Percentiles rank a stretch among this genome's conserved stretches.
Evolutionary conservation across 2,797 vertebrate species (phyloP).

Genomic region (Sebastolobus alascanus): DNA sequence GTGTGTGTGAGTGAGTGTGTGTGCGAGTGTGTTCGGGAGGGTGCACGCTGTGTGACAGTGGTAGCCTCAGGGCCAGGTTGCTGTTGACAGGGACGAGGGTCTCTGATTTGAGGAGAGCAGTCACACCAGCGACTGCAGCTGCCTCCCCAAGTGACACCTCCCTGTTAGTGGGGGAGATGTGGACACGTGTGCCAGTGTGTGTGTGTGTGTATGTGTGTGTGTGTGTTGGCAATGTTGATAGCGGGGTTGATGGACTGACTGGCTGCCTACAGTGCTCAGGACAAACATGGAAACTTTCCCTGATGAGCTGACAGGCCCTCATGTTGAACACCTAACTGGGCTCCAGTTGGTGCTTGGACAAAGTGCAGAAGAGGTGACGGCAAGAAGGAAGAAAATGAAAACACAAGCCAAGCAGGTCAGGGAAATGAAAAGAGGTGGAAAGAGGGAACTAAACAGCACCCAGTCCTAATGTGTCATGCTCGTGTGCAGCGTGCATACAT

Average conservation of each 20-base stretch:
- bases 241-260: conserved; percentile 81
- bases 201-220: conserved; percentile 41
- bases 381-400: conserved; percentile 46
- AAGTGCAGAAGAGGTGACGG: conserved; percentile 67
- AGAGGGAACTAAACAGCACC: conserved; percentile 49
- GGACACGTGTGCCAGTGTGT: conserved; percentile 58
- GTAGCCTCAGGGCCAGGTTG: conserved; percentile 97
- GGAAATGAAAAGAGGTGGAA: conserved; percentile 43
- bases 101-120: conserved; percentile 98
- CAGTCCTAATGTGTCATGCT: conserved; percentile 49
- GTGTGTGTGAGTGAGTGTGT: conserved; percentile 37
- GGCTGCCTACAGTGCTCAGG: conserved; percentile 94
- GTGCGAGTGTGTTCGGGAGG: conserved; percentile 29
- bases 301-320: conserved; percentile 98
- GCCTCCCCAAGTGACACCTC: conserved; percentile 95
- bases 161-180: conserved; percentile 84
- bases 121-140: conserved; percentile 95
- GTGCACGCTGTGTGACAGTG: conserved; percentile 95
- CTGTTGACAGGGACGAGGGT: conserved; percentile 97
- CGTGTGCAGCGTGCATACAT: conserved; percentile 33
- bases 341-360: conserved; percentile 85
- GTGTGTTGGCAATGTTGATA: conserved; percentile 64
- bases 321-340: conserved; percentile 87
- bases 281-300: conserved; percentile 94
- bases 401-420: conserved; percentile 55